Evolutionary conservation across 2,797 vertebrate species (phyloP).

Genomic region (Sternarchorhynchus goeldii): DNA sequence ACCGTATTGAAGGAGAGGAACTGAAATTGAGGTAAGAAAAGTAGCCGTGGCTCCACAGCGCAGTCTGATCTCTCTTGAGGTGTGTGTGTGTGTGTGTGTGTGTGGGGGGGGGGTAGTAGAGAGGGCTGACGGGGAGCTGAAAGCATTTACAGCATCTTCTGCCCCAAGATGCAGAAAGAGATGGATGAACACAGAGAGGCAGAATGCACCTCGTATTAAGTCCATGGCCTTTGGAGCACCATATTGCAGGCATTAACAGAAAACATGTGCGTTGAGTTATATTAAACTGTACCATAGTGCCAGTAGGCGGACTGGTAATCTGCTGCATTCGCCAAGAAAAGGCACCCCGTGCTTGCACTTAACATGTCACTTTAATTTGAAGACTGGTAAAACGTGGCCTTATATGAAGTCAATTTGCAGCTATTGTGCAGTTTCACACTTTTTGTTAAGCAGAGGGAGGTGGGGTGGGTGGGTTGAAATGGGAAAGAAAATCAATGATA

Average conservation of each 20-base stretch:
- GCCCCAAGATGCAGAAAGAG: conserved; percentile 2
- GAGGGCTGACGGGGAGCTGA: conserved; percentile 14
- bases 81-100: too few species aligned
- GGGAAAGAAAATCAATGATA: background rate
- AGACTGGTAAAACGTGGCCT: background rate
- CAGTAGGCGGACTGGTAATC: conserved; percentile 1
- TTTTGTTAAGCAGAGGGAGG: background rate
- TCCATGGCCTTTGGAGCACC: conserved; percentile 6
- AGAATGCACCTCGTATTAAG: background rate
- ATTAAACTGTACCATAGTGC: background rate
- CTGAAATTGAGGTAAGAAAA: conserved; percentile 41
- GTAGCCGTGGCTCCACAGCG: background rate
- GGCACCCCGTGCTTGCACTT: conserved; percentile 6
- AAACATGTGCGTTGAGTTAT: conserved; percentile 5
- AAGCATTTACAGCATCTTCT: background rate
- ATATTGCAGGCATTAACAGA: background rate
- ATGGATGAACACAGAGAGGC: conserved; percentile 15
- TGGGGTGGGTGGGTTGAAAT: background rate
- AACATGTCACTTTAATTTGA: conserved; percentile 1
- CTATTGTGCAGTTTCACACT: conserved; percentile 4
- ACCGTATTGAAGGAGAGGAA: conserved; percentile 40
- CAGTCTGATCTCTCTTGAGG: conserved; percentile 22
- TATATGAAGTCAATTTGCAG: conserved; percentile 3
- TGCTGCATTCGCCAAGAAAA: conserved; percentile 12
- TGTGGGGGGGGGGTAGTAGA: background rate